A percentile compares a stretch with the other conserved stretches of the same genome.
phyloP scores from a whole-genome alignment of 1,140 invertebrate genomes.

The Laupala kohalensis region DNA sequence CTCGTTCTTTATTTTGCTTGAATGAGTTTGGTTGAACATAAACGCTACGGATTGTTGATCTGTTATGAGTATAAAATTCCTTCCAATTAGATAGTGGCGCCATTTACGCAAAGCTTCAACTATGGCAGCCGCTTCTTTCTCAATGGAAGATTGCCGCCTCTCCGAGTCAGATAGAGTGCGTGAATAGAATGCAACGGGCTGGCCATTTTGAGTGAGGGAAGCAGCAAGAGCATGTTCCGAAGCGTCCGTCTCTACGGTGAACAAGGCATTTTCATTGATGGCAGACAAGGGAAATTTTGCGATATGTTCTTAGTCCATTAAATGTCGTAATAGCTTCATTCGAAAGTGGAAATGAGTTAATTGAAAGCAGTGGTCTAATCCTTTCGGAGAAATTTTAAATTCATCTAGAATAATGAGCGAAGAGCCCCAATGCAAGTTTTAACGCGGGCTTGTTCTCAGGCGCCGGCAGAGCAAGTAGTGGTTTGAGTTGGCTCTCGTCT shows the following conservation, averaged over 20 bases:
- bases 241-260: too few relatives aligned
- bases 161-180: too few relatives aligned
- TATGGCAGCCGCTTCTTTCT: slow-evolving; percentile 18
- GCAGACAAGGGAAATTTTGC: too few relatives aligned
- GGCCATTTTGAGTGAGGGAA: slow-evolving; percentile 14
- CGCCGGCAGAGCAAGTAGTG: background rate
- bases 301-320: background rate
- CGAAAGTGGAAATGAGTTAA: background rate
- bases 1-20: slow-evolving; percentile 21
- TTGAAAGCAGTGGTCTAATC: background rate
- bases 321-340: background rate
- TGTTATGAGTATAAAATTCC: slow-evolving; percentile 19
- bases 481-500: background rate
- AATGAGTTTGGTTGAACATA: slow-evolving; percentile 18
- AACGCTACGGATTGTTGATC: slow-evolving; percentile 18
- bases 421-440: background rate
- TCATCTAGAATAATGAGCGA: background rate
- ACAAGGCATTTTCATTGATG: too few relatives aligned
- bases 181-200: slow-evolving; percentile 15
- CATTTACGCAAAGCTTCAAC: slow-evolving; percentile 16
- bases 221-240: slow-evolving; percentile 17
- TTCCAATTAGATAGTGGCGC: slow-evolving; percentile 16
- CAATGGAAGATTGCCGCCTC: slow-evolving; percentile 12
- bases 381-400: background rate
- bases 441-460: background rate